Evolutionary conservation across 2,113 vertebrate species (phyloP).

Genomic region (Regulus satrapa): DNA sequence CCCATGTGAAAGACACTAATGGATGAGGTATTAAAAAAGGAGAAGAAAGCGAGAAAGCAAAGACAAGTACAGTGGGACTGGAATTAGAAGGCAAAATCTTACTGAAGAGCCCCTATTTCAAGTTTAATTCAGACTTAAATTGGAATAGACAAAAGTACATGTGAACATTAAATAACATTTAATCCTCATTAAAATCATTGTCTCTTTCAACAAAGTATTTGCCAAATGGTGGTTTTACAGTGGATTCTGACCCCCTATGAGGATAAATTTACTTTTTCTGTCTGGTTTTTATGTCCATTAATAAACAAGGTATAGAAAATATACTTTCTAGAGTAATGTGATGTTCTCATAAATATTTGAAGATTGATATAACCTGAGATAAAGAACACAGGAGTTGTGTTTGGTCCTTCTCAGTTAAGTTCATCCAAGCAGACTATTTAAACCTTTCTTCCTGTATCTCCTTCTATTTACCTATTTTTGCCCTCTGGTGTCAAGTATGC

Average conservation of each 20-base stretch:
- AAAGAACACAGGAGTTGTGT: background rate
- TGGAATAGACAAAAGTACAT: slow-evolving; percentile 64
- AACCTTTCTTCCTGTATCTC: background rate
- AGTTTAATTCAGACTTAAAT: slow-evolving; percentile 42
- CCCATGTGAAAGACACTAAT: background rate
- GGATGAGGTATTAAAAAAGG: background rate
- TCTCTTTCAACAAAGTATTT: slow-evolving; percentile 67
- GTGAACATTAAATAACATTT: slow-evolving; percentile 64
- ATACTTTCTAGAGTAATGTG: background rate
- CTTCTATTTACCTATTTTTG: background rate
- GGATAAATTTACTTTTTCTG: slow-evolving; percentile 65
- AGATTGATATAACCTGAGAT: background rate
- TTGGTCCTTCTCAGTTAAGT: background rate
- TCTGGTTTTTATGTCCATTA: slow-evolving; percentile 40
- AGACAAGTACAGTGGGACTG: background rate
- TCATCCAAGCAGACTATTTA: background rate
- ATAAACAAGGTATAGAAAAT: slow-evolving; percentile 51
- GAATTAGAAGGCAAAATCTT: background rate
- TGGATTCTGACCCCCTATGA: slow-evolving; percentile 57
- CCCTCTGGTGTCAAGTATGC: background rate
- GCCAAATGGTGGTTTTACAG: slow-evolving; percentile 55
- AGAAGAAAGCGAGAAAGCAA: background rate
- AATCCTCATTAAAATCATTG: slow-evolving; percentile 70
- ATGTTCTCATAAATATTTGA: background rate
- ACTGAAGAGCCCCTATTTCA: background rate